Conservation (phyloP, 2,797 vertebrate genomes). For the Phataginus tricuspis region DNA sequence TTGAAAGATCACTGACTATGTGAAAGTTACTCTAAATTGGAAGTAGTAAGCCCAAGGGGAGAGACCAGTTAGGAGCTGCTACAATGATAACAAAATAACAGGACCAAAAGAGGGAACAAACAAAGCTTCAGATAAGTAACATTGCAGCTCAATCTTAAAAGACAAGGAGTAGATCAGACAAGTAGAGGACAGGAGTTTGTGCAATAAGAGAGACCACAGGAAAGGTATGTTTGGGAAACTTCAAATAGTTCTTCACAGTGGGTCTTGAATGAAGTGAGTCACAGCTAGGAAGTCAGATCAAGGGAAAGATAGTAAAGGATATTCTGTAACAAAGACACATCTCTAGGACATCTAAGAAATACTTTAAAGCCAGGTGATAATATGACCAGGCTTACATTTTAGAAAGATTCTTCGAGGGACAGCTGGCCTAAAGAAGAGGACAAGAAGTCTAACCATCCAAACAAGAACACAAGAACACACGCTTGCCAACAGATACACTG, state of each 20-base stretch:
- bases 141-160: not conserved
- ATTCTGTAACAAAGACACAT: conserved; percentile 42
- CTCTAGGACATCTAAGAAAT: not conserved
- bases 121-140: not conserved
- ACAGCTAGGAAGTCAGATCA: not conserved
- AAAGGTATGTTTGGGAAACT: conserved; percentile 42
- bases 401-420: conserved; percentile 33
- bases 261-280: conserved; percentile 1
- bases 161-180: not conserved
- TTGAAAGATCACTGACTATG: not conserved
- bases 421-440: conserved; percentile 13
- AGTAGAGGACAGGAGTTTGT: not conserved
- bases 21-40: conserved; percentile 8
- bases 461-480: conserved; percentile 24
- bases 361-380: conserved; percentile 14
- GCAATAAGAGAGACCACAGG: not conserved
- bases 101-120: not conserved
- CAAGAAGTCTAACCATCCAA: conserved; percentile 26
- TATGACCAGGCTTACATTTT: conserved; percentile 15
- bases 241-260: not conserved
- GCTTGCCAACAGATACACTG: not conserved
- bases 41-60: not conserved
- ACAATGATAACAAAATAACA: not conserved
- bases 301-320: conserved; percentile 1
- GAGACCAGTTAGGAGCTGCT: not conserved